Base-by-base conservation (phyloP, 2,113 vertebrate genomes). In the Epinephelus fuscoguttatus region DNA sequence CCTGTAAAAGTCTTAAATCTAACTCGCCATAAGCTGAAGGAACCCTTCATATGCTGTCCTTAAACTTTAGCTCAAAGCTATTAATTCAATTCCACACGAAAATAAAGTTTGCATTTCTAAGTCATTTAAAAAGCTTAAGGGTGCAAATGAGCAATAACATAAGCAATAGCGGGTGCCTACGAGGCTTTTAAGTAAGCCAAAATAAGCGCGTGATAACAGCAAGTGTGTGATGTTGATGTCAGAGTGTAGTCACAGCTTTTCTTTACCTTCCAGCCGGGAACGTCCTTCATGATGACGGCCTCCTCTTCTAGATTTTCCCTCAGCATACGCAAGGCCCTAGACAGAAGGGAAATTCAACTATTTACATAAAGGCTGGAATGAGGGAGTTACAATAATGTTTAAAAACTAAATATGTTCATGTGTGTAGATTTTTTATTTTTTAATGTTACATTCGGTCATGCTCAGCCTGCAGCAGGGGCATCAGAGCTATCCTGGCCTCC, bases 231-330 rank as follows among this genome's bases (percentile, higher is more conserved):
- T 21, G 60, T 19, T 40, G 30, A 45, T 67, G 42, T 42, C 47
- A 17, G 10, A 25, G 21, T 62, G 30, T 19, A 37, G 27, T 72
- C 21, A 13, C 55, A 8, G 6, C 40, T 30, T 42, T 30, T 45
- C 15, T 69, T 83, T 88, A 98, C 98, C 97, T 98, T 97, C 98
- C 98, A 99, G 17, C 94, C 95, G 10, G 97, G 97, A 64, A 99
- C 96, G 0, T 97, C 97, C 91, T 95, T 97, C 98, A 99, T 99
- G 92, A 99, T 80, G 27, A 96, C 45, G 1, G 97, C 96, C 62
- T 99, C 98, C 67, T 98, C 97, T 9, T 99, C 97, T 72, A 99
- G 89, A 88, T 99, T 99, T 91, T 98, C 93, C 37, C 96, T 92
- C 75, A 99, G 72, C 75, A 97, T 76, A 33, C 95, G 94, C 9